These are phyloP conservation scores for Calycopis cecrops DNA, from an alignment of 1,140 invertebrate species.

Conservation along the genomic window DNA sequence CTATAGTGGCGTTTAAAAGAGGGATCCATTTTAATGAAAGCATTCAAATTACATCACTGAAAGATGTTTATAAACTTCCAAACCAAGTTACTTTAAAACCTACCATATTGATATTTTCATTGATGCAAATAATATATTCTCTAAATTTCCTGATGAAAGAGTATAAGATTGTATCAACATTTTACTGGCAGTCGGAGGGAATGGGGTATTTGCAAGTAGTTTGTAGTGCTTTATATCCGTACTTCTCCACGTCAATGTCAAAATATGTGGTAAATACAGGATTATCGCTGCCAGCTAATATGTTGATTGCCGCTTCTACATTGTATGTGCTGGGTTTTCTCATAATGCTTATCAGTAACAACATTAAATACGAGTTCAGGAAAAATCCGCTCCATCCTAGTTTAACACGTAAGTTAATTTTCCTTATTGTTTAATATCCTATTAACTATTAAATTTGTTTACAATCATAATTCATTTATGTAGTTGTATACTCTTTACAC, in stretches of 20 bases:
- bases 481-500: conserved; percentile 10
- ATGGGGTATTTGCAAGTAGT: conserved; percentile 57
- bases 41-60: conserved; percentile 30
- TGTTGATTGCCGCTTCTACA: conserved; percentile 41
- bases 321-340: conserved; percentile 51
- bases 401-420: conserved; percentile 50
- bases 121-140: conserved; percentile 58
- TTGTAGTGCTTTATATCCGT: conserved; percentile 58
- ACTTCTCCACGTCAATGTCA: conserved; percentile 56
- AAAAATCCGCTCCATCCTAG: conserved; percentile 55
- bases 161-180: conserved; percentile 54
- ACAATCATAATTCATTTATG: not conserved
- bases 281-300: conserved; percentile 43
- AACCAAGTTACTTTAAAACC: conserved; percentile 43
- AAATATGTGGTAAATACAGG: conserved; percentile 53
- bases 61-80: conserved; percentile 38
- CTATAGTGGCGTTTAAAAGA: conserved; percentile 46
- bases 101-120: conserved; percentile 44
- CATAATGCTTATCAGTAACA: conserved; percentile 63
- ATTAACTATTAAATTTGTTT: not conserved
- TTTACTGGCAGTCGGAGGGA: conserved; percentile 68
- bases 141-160: conserved; percentile 54
- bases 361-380: conserved; percentile 65
- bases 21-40: conserved; percentile 37
- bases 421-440: not conserved